These are phyloP conservation scores for Tethya wilhelma DNA, from an alignment of 37 sponge, comb jelly and placozoan genomes.

Conservation along the genomic window DNA sequence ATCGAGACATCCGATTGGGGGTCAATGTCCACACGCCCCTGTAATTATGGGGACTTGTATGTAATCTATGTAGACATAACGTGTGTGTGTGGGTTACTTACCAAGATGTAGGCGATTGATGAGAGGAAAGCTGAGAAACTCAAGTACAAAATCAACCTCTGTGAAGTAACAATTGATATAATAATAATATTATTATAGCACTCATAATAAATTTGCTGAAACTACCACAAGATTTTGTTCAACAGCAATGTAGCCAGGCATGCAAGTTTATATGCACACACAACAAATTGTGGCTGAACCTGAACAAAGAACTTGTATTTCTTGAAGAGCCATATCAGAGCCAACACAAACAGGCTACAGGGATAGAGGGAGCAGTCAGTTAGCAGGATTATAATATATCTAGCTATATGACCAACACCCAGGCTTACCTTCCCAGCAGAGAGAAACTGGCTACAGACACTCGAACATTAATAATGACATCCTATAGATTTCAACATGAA, in stretches of 20 bases:
- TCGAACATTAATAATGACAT: slow-evolving; percentile 25
- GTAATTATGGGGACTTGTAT: too few relatives aligned
- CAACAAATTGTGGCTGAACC: neutral
- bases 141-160: slow-evolving; percentile 71
- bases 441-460: slow-evolving; percentile 32
- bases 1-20: neutral
- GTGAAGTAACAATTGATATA: neutral
- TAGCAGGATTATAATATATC: neutral
- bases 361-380: neutral
- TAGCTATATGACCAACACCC: neutral
- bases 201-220: neutral
- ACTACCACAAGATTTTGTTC: too few relatives aligned
- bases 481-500: slow-evolving; percentile 3
- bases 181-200: neutral
- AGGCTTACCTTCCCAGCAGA: slow-evolving; percentile 41
- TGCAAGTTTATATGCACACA: neutral
- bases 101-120: slow-evolving; percentile 71
- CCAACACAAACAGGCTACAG: slow-evolving; percentile 38
- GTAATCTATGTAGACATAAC: too few relatives aligned
- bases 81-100: too few relatives aligned
- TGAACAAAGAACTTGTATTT: slow-evolving; percentile 52
- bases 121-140: slow-evolving; percentile 62
- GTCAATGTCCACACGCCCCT: slow-evolving; percentile 47
- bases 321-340: slow-evolving; percentile 69
- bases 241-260: too few relatives aligned